Evolutionary conservation across 1,140 invertebrate species (phyloP), one percentile per base, ranked within the genome.

Genomic region (Drosophila navojoa): DNA sequence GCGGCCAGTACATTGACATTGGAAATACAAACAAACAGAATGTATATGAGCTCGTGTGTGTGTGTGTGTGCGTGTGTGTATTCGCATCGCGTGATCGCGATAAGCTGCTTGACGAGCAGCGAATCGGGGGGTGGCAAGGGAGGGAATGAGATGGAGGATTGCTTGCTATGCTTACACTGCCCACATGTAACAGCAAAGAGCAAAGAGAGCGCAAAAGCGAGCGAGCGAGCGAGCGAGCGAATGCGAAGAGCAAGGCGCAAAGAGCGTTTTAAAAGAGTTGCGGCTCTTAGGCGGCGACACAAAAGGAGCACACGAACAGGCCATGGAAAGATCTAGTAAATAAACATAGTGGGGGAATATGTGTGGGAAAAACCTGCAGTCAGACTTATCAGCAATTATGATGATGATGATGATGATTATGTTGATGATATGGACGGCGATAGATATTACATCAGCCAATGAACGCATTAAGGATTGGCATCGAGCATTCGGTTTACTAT

Each of bases 1-100:
- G 15, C 70, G 32, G 63, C 7, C 69, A 61, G 73, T 76, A 59
- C 73, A 63, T 76, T 76, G 74, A 76, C 74, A 76, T 73, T 72
- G 74, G 52, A 67, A 71, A 67, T 38, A 16, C 54, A 67, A 44
- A 22, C 54, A 67, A 19, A 57, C 10, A 5, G 29, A 47, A 25
- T 52, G 10, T 38, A 15, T 38, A 11, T 32, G 13, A 16, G 16
- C 7, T 4, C 38, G 19, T 3, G 15, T n/a, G 19, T 49, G 32
- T 29, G 32, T 29, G 59, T 40, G 38, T 29, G 42, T 32, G 32
- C 6, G 32, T 9, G 32, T 32, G 32, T 45, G 59, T 49, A 13
- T 25, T 13, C 29, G 49, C 49, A 73, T 68, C 64, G 66, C 57
- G 71, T 73, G 64, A 73, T 74, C 66, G 45, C 29, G 67, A 74